Evolutionary conservation across 2,113 vertebrate species (phyloP).

Genomic region (Athene noctua): DNA sequence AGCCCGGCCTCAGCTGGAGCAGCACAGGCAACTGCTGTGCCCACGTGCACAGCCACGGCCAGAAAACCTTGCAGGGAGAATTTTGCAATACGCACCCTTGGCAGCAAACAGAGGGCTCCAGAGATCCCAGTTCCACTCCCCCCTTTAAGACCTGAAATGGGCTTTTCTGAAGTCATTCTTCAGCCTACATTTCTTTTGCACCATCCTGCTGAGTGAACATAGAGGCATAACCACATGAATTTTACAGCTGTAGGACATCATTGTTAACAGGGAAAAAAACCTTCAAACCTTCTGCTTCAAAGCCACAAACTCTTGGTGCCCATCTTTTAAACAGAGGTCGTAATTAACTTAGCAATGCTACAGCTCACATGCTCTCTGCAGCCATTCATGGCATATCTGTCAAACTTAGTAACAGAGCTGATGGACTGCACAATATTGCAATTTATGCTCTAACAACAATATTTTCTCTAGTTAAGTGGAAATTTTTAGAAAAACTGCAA

Average conservation of each 20-base stretch:
- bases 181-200: not conserved
- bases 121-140: not conserved
- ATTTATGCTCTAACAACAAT: not conserved
- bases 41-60: not conserved
- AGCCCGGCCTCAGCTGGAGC: not conserved
- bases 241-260: conserved; percentile 34
- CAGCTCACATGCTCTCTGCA: not conserved
- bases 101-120: not conserved
- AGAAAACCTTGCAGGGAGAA: not conserved
- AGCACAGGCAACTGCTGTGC: not conserved
- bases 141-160: not conserved
- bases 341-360: not conserved
- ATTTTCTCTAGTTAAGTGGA: not conserved
- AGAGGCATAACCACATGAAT: conserved; percentile 1
- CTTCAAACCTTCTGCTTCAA: conserved; percentile 4
- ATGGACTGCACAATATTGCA: not conserved
- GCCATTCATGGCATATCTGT: not conserved
- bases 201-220: not conserved
- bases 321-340: not conserved
- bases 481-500: not conserved
- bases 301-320: not conserved
- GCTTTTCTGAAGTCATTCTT: not conserved
- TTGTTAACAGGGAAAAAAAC: not conserved
- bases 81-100: not conserved
- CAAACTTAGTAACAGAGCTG: not conserved